Evolutionary conservation across 1,140 invertebrate genomes (phyloP), one percentile per base, ranked within the genome.

Genomic region (Trachelipus rathkii): DNA sequence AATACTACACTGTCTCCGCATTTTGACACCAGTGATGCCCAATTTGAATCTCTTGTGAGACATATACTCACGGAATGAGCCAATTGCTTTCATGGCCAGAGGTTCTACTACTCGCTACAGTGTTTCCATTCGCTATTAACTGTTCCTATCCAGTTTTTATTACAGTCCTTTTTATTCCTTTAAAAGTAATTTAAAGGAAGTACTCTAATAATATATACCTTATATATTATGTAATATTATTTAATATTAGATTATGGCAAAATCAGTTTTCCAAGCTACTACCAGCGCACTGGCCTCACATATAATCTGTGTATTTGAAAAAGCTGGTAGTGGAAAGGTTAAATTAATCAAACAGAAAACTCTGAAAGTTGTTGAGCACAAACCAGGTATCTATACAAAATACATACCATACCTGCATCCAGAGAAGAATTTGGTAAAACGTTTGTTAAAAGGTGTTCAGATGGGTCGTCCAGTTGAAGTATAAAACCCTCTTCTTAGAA

Each of bases 251-350:
- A 97, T n/a, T 70, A 96, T 99, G 10, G 99, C 97, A 11, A 99
- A 99, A 91, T 97, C 98, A 80, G 99, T 99, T 99, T 87, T 93
- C 95, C 21, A 99, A 99, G 88, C 96, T 96, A 46, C 88, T 99
- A 66, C 93, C 96, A n/a, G n/a, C n/a, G 85, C 95, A 99, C 84
- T 99, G 97, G 97, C 98, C 98, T 24, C 96, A 99, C 84, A 96
- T 98, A 73, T 98, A 73, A 92, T 99, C 50, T 89, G 94, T 80
- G 89, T 98, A 77, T 90, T 91, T 80, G 95, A 97, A 82, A 8
- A 60, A 60, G 19, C 50, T 13, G 78, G 77, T 72, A 77, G 80
- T 66, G 79, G 82, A 33, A 82, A 83, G 75, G 82, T 84, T 44
- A 86, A 86, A 82, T 76, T 85, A 33, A 87, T 85, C 75, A 86